Conservation (phyloP, 2,888 invertebrate species). For the Bruchidius siliquastri region DNA sequence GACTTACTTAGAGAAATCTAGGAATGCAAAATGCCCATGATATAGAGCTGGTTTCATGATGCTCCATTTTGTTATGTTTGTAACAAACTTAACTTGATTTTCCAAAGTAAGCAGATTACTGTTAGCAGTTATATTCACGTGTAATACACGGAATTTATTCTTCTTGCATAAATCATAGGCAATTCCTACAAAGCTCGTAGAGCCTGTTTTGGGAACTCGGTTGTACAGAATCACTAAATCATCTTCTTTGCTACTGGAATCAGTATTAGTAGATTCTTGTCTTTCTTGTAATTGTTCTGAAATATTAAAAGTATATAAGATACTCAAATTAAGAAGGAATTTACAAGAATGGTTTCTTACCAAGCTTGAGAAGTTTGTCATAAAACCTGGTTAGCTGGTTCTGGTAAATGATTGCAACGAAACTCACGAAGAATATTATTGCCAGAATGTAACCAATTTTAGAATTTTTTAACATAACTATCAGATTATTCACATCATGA, state of each 20-base stretch:
- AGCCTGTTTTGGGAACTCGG: slow-evolving; percentile 94
- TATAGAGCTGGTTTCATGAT: slow-evolving; percentile 90
- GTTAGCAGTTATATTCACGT: slow-evolving; percentile 94
- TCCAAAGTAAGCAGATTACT: slow-evolving; percentile 89
- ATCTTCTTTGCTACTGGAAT: slow-evolving; percentile 48
- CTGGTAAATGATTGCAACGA: slow-evolving; percentile 32
- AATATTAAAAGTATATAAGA: slow-evolving; percentile 12
- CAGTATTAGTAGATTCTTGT: slow-evolving; percentile 5
- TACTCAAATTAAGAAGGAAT: background rate
- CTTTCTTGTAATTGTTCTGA: slow-evolving; percentile 21
- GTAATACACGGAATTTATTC: slow-evolving; percentile 78
- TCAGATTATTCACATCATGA: background rate
- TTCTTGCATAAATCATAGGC: slow-evolving; percentile 83
- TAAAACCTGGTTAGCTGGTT: slow-evolving; percentile 31
- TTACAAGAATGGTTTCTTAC: slow-evolving; percentile 16
- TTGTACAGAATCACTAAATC: slow-evolving; percentile 86
- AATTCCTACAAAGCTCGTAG: slow-evolving; percentile 91
- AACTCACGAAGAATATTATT: slow-evolving; percentile 25
- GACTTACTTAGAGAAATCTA: slow-evolving; percentile 89
- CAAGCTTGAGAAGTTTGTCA: slow-evolving; percentile 29
- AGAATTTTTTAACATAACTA: slow-evolving; percentile 15
- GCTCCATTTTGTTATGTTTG: slow-evolving; percentile 87
- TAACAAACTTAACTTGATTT: slow-evolving; percentile 85
- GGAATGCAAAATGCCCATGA: slow-evolving; percentile 95
- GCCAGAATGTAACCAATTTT: slow-evolving; percentile 22